A percentile compares a stretch with the other conserved stretches of the same genome.
Evolutionary conservation across 1,140 invertebrate species (phyloP).

Genomic region (Steinernema feltiae): DNA sequence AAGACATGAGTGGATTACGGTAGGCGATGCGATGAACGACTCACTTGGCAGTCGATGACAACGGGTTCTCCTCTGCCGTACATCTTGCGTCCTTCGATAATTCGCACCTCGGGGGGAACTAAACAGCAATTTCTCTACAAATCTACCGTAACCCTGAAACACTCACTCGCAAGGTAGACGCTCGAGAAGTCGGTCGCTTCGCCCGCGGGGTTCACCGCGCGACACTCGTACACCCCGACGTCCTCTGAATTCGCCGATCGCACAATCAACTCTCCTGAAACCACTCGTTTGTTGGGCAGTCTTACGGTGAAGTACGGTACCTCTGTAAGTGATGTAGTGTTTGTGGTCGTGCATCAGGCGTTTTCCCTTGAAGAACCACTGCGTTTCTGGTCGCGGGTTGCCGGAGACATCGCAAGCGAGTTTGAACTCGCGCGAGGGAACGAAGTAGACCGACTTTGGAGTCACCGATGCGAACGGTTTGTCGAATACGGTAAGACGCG

Average conservation of each 20-base stretch:
- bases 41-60: conserved; percentile 49
- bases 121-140: too few relatives aligned
- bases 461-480: conserved; percentile 36
- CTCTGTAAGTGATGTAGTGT: conserved; percentile 45
- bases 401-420: conserved; percentile 41
- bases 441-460: conserved; percentile 42
- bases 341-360: conserved; percentile 40
- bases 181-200: conserved; percentile 45
- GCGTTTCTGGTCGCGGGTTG: conserved; percentile 40
- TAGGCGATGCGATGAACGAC: too few relatives aligned
- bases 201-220: conserved; percentile 62
- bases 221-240: conserved; percentile 62
- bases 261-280: conserved; percentile 51
- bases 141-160: too few relatives aligned
- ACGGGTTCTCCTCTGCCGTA: conserved; percentile 53
- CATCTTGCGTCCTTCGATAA: conserved; percentile 55
- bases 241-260: conserved; percentile 53
- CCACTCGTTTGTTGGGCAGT: too few relatives aligned
- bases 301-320: conserved; percentile 27
- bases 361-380: conserved; percentile 49
- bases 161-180: conserved; percentile 41
- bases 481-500: conserved; percentile 39
- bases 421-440: conserved; percentile 33
- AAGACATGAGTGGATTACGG: too few relatives aligned
- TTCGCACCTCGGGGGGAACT: conserved; percentile 59